These are phyloP conservation scores for Ischnura elegans DNA, from an alignment of 2,888 invertebrate genomes.

Conservation along the genomic window DNA sequence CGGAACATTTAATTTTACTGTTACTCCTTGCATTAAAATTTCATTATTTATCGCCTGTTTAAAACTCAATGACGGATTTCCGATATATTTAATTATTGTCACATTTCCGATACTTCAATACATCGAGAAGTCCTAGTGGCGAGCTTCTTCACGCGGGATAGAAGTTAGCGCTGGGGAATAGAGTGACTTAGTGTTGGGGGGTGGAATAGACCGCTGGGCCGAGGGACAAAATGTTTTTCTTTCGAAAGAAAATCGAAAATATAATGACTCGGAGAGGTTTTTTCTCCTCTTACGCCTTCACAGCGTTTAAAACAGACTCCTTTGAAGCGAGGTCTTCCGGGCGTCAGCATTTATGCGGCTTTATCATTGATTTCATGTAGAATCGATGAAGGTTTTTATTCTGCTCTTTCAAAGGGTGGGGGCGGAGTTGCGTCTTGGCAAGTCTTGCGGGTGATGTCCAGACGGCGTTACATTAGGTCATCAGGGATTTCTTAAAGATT, in stretches of 20 bases:
- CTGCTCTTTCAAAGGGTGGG: background rate
- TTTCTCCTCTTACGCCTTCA: background rate
- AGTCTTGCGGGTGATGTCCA: background rate
- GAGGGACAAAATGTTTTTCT: background rate
- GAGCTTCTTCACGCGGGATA: background rate
- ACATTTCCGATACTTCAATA: too few species aligned
- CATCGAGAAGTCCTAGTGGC: too few species aligned
- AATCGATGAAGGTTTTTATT: background rate
- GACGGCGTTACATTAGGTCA: background rate
- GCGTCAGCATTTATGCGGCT: background rate
- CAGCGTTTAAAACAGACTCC: background rate
- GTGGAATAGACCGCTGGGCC: background rate
- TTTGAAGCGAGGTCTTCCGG: background rate
- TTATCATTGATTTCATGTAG: background rate
- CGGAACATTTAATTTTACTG: too few species aligned
- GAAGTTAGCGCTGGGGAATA: background rate
- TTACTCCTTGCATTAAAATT: too few species aligned
- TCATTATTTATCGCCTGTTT: too few species aligned
- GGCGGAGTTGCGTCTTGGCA: background rate
- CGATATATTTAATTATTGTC: too few species aligned
- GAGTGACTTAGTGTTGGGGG: background rate
- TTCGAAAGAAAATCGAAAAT: background rate
- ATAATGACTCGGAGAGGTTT: background rate
- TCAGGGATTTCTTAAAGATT: too few species aligned
- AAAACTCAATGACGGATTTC: too few species aligned